Evolutionary conservation across 2,888 invertebrate species (phyloP).

Genomic region (Antitype chi): DNA sequence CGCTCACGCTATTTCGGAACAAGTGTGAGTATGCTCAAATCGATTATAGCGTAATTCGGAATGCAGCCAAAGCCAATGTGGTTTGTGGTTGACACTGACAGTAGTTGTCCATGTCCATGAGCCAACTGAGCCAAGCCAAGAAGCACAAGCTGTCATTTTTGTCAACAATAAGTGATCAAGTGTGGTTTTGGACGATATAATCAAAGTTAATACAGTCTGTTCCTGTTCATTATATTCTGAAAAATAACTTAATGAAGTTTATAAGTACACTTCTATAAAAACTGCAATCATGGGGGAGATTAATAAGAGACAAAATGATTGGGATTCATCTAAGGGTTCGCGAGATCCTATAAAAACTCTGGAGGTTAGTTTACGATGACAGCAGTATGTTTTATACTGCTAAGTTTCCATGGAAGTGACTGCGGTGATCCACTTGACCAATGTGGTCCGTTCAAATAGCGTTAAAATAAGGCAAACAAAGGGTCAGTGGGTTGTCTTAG

Average conservation of each 20-base stretch:
- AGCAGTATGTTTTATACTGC: not conserved
- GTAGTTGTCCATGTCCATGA: too few species aligned
- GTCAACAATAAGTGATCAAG: not conserved
- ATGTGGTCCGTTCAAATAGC: not conserved
- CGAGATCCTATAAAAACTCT: constrained; percentile 86
- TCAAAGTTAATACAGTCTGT: not conserved
- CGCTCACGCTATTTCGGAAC: too few species aligned
- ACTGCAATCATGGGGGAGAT: constrained; percentile 80
- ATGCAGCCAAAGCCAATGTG: too few species aligned
- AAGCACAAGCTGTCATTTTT: not conserved
- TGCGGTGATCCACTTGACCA: not conserved
- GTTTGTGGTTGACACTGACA: too few species aligned
- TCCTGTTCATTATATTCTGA: not conserved
- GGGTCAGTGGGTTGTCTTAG: too few species aligned
- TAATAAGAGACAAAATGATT: constrained; percentile 82
- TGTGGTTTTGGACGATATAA: not conserved
- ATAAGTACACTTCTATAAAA: not conserved
- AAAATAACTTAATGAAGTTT: not conserved
- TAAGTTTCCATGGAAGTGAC: not conserved
- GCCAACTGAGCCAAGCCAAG: too few species aligned
- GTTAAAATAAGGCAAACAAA: not conserved
- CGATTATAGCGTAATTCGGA: too few species aligned
- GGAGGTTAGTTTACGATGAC: constrained; percentile 80
- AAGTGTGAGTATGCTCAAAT: too few species aligned
- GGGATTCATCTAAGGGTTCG: constrained; percentile 83